Base-by-base conservation (phyloP, 2,113 vertebrate genomes). In the Sapajus apella region DNA sequence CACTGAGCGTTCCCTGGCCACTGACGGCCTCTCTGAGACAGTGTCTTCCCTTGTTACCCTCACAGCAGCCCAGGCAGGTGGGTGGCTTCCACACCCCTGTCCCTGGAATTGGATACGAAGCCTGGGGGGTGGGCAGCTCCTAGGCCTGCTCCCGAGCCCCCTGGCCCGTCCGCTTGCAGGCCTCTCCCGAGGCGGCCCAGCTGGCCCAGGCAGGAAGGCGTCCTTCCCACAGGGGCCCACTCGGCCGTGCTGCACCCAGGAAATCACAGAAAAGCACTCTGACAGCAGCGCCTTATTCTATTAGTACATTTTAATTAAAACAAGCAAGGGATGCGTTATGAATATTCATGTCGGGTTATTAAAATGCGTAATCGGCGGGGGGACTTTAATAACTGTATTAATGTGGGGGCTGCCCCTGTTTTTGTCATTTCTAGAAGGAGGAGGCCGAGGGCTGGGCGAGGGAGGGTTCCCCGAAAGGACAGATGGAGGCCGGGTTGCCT, bases 281-380 rank as follows among this genome's bases (percentile, higher is more conserved):
- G 85, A 97, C 95, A 96, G 96, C 97, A 97, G 83, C 58, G 55
- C 98, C 97, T 98, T 98, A 97, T 97, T 98, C 92, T 98, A 91
- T 98, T 98, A 98, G 97, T 97, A 80, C 50, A 12, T 98, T 98
- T 98, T 99, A 98, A 98, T 99, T 98, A 98, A 98, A 98, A 97
- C 92, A 92, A 0, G 90, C 91, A 90, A 96, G 96, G 93, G 85
- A 77, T 79, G 94, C 32, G 47, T 96, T 80, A 97, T 99, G 98
- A 99, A 99, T 99, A 98, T 99, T 99, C 98, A 98, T 98, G 97
- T 40, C 14, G 76, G 94, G 93, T 98, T 98, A 98, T 99, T 99
- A 98, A 98, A 97, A 98, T 98, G 97, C 98, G 97, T 98, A 96
- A 98, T 98, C 80, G 56, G 93, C 85, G 73, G 1, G 66, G n/a